A percentile compares a stretch with the other conserved stretches of the same genome.
phyloP scores from a whole-genome alignment of 2,888 invertebrate genomes.

The Ischnura elegans region DNA sequence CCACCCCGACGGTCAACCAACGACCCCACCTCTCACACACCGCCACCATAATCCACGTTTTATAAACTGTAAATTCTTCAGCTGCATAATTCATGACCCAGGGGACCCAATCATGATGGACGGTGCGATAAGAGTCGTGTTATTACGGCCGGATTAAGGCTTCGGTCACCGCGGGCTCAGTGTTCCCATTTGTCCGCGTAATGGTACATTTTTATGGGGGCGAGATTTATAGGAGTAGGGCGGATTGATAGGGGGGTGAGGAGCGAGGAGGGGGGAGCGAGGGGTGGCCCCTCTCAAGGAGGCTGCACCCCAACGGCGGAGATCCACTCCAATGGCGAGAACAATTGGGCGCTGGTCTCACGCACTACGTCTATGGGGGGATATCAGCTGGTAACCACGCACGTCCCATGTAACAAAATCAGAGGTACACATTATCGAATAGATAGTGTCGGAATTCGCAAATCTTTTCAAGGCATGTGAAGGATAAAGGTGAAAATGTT shows the following conservation, averaged over 20 bases:
- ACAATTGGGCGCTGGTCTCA: too few relatives aligned
- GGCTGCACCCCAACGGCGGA: too few relatives aligned
- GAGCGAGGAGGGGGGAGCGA: background rate
- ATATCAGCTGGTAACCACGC: too few relatives aligned
- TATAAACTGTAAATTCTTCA: slow-evolving; percentile 72
- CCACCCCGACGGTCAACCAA: slow-evolving; percentile 70
- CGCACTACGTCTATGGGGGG: too few relatives aligned
- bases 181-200: slow-evolving; percentile 71
- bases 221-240: slow-evolving; percentile 70
- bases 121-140: slow-evolving; percentile 71
- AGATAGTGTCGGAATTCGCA: too few relatives aligned
- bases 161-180: slow-evolving; percentile 70
- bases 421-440: too few relatives aligned
- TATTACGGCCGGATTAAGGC: slow-evolving; percentile 71
- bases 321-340: too few relatives aligned
- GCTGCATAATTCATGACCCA: slow-evolving; percentile 72
- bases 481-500: too few relatives aligned
- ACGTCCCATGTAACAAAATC: too few relatives aligned
- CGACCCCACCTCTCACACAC: slow-evolving; percentile 29
- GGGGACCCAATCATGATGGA: slow-evolving; percentile 70
- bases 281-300: background rate
- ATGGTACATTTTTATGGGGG: slow-evolving; percentile 72
- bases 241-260: background rate
- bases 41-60: slow-evolving; percentile 71
- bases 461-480: too few relatives aligned